phyloP scores from a whole-genome alignment of 2,888 invertebrate genomes.

The Melanargia galathea region DNA sequence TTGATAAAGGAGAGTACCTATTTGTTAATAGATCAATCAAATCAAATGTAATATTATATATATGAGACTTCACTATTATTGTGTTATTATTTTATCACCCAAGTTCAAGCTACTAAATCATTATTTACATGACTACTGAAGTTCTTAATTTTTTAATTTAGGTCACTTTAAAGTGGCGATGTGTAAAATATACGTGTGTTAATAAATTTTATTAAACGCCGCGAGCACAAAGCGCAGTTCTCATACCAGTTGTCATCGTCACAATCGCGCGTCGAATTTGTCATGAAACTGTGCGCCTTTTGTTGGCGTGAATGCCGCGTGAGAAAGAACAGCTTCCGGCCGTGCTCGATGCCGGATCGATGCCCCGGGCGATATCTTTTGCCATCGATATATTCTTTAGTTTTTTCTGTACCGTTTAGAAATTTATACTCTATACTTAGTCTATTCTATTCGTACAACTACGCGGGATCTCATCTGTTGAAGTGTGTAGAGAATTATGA shows the following conservation, averaged over 20 bases:
- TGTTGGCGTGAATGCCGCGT: conserved; percentile 69
- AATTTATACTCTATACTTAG: no score
- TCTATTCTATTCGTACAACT: conserved; percentile 37
- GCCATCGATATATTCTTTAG: conserved; percentile 70
- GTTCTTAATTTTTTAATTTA: not conserved
- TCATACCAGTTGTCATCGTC: conserved; percentile 62
- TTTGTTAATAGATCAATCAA: no score
- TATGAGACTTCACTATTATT: no score
- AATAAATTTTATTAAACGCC: conserved; percentile 78
- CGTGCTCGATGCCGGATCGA: conserved; percentile 55
- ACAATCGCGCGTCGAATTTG: conserved; percentile 78
- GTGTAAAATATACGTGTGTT: conserved; percentile 52
- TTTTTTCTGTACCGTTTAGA: conserved; percentile 56
- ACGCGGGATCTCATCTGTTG: conserved; percentile 27
- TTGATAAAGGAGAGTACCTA: no score
- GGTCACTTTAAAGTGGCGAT: conserved; percentile 27
- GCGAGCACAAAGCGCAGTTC: conserved; percentile 55
- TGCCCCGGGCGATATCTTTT: conserved; percentile 73
- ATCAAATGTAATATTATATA: no score
- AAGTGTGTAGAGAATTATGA: conserved; percentile 13
- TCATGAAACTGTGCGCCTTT: conserved; percentile 69
- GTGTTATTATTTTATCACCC: no score
- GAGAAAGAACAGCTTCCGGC: conserved; percentile 80
- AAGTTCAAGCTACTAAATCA: no score
- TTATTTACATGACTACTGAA: no score